Conservation (phyloP, 92 coral and sea anemone species). For the Nematostella vectensis region DNA sequence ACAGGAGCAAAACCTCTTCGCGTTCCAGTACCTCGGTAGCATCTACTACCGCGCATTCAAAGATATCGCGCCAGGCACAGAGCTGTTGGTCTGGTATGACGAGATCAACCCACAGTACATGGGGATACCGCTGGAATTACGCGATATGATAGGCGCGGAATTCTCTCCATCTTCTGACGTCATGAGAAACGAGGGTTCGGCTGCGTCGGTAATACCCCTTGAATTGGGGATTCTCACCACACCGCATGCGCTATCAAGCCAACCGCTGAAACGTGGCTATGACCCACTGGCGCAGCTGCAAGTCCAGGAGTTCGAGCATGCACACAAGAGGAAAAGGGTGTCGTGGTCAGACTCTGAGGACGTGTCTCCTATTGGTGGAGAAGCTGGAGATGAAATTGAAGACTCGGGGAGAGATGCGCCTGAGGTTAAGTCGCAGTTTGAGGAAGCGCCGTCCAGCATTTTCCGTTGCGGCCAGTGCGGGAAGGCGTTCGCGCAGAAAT, state of each 20-base stretch:
- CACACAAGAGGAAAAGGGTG: background rate
- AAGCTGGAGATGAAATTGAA: background rate
- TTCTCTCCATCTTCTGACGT: background rate
- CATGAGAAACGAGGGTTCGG: background rate
- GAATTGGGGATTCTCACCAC: background rate
- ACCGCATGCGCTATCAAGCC: background rate
- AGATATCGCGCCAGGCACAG: constrained; percentile 73
- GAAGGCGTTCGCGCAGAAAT: constrained; percentile 28
- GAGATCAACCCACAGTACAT: constrained; percentile 69
- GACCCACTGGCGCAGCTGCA: background rate
- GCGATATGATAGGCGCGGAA: constrained; percentile 26
- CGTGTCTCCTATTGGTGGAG: background rate
- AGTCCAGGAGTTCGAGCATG: background rate
- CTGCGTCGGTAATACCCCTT: background rate
- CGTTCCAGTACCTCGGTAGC: constrained; percentile 78
- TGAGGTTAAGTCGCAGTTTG: constrained; percentile 5
- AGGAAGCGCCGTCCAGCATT: constrained; percentile 2
- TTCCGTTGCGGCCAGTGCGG: constrained; percentile 36
- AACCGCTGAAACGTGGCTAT: background rate
- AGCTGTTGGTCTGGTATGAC: constrained; percentile 95
- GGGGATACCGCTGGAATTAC: constrained; percentile 78
- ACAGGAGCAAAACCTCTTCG: constrained; percentile 83
- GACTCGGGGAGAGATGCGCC: no score
- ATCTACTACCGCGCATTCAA: constrained; percentile 92
- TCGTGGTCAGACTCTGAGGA: no score